Conservation (phyloP, 1,140 invertebrate species). For the Pantala flavescens region DNA sequence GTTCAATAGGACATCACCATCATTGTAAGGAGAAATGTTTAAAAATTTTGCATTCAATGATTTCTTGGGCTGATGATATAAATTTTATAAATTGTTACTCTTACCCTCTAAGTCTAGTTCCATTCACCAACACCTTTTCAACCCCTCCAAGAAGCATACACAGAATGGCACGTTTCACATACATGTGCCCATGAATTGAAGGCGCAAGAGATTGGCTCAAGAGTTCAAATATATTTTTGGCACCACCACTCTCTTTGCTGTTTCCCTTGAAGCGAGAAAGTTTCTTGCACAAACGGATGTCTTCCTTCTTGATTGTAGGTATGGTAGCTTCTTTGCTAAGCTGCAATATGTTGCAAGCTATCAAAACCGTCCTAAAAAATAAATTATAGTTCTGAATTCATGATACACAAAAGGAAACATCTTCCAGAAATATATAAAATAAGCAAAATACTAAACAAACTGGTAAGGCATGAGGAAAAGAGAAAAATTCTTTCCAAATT, state of each 20-base stretch:
- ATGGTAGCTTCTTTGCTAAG: slow-evolving; percentile 81
- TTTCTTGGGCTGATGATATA: no score
- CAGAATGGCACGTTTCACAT: slow-evolving; percentile 93
- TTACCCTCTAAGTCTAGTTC: slow-evolving; percentile 87
- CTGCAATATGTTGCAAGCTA: slow-evolving; percentile 86
- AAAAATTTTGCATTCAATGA: no score
- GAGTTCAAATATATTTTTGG: slow-evolving; percentile 73
- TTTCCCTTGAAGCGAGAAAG: slow-evolving; percentile 48
- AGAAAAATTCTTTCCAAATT: no score
- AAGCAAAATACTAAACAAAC: slow-evolving; percentile 13
- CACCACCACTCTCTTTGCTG: neutral
- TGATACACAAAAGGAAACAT: slow-evolving; percentile 24
- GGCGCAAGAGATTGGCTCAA: slow-evolving; percentile 89
- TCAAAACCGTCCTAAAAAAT: slow-evolving; percentile 70
- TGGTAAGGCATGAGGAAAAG: no score
- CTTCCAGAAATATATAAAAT: slow-evolving; percentile 10
- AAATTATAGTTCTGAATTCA: no score
- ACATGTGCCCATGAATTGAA: slow-evolving; percentile 95
- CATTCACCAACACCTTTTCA: slow-evolving; percentile 92
- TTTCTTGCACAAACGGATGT: slow-evolving; percentile 83
- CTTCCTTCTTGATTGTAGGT: slow-evolving; percentile 68
- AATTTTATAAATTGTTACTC: slow-evolving; percentile 17
- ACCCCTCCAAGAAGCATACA: slow-evolving; percentile 91
- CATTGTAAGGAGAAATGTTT: no score
- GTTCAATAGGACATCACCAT: no score